Evolutionary conservation across 2,888 invertebrate genomes (phyloP).

Genomic region (Pyrochroa serraticornis): DNA sequence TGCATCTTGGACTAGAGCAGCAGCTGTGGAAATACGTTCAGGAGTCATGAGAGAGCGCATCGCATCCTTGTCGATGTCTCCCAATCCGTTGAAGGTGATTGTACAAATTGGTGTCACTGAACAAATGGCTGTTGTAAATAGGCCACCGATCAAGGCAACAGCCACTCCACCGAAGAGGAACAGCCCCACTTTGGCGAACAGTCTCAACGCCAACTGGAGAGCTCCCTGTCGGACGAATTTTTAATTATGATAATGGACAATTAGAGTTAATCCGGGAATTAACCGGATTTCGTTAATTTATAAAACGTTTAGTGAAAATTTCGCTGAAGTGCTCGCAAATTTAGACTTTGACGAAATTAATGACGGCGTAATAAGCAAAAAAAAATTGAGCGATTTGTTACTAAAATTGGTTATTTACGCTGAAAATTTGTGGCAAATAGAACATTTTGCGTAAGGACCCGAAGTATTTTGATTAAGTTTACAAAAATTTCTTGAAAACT

Average conservation of each 20-base stretch:
- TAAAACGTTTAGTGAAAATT: neutral
- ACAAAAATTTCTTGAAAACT: too few species aligned
- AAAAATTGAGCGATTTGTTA: too few species aligned
- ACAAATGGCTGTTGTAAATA: conserved; percentile 65
- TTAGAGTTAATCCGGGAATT: neutral
- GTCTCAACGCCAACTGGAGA: conserved; percentile 42
- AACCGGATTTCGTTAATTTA: neutral
- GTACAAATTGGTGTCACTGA: conserved; percentile 68
- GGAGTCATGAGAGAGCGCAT: conserved; percentile 65
- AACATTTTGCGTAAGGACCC: too few species aligned
- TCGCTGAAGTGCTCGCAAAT: neutral
- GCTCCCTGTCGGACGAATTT: conserved; percentile 45
- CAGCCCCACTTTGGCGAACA: conserved; percentile 57
- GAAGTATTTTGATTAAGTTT: too few species aligned
- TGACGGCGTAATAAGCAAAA: too few species aligned
- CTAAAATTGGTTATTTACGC: too few species aligned
- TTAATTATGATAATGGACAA: conserved; percentile 1
- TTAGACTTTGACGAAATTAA: too few species aligned
- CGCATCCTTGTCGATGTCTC: conserved; percentile 56
- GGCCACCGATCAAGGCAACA: conserved; percentile 61
- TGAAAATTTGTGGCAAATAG: too few species aligned
- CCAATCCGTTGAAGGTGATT: conserved; percentile 61
- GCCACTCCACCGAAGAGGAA: conserved; percentile 57
- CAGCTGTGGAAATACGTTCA: conserved; percentile 65
- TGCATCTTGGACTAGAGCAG: conserved; percentile 66